These are phyloP conservation scores for Cyanoderma ruficeps DNA, from an alignment of 2,113 vertebrate species.

Conservation along the genomic window DNA sequence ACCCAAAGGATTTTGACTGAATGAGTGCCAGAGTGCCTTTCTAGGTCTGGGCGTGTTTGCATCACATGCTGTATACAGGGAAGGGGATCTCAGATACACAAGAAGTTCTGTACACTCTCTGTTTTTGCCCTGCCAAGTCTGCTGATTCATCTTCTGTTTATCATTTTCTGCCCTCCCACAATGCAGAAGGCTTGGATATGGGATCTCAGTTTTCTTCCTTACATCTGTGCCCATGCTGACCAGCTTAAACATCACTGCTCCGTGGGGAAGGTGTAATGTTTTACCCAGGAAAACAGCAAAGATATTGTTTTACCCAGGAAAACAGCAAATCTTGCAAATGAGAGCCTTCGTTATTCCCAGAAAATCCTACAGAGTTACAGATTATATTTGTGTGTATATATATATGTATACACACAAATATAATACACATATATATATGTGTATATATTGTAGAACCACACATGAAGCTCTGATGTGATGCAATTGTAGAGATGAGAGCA, in stretches of 20 bases:
- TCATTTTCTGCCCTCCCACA: background rate
- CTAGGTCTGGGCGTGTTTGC: background rate
- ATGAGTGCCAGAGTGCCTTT: background rate
- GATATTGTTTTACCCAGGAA: background rate
- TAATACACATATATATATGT: too few species aligned
- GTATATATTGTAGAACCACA: background rate
- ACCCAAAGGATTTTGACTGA: background rate
- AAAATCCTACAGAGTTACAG: background rate
- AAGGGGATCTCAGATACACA: background rate
- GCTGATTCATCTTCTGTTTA: background rate
- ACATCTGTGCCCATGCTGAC: background rate
- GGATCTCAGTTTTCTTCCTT: background rate
- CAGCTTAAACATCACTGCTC: background rate
- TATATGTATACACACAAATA: too few species aligned
- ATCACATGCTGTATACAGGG: accelerated
- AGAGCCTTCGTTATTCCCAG: background rate
- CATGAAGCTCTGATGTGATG: background rate
- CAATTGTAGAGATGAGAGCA: background rate
- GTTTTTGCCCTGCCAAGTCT: background rate
- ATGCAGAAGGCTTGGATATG: background rate
- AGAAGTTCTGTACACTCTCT: background rate
- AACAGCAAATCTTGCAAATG: background rate
- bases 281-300: background rate
- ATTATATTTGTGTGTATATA: background rate
- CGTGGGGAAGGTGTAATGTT: accelerated